Evolutionary conservation across 2,888 invertebrate species (phyloP), one percentile per base, ranked within the genome.

Genomic region (Ophion ellenae): DNA sequence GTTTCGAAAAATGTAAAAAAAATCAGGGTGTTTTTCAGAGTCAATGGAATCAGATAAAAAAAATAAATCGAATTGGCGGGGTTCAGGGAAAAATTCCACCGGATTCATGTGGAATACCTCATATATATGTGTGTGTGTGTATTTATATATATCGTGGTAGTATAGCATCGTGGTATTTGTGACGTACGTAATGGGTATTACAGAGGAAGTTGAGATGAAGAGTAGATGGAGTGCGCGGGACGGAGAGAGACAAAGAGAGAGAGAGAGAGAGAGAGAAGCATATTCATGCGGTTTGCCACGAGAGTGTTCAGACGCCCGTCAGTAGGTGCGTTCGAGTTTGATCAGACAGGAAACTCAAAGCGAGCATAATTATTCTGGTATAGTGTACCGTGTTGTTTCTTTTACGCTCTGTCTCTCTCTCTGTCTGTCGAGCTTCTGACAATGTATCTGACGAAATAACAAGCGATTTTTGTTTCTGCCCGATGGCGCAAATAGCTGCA

Each of bases 301-400:
- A 64, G 79, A 40, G 81, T 80, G 87, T 79, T 84, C 81, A 78
- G 84, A 76, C 79, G 82, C 70, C 66, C 79, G 75, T 64, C 82
- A 79, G 82, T 82, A 82, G 78, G 78, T 85, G 76, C 79, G 85
- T 79, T 82, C 79, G 82, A 82, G 82, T 85, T 82, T 82, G 71
- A 79, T 82, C 85, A 73, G 82, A 79, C 82, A 76, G 74, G 85
- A 82, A 82, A 85, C 75, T 85, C 85, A 76, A 85, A 85, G 82
- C 82, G 76, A 85, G 79, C 82, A 82, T 82, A 85, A 85, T 84
- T 83, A 84, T 80, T 75, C 75, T 53, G 66, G 82, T 79, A 61
- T 53, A 74, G 75, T 40, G 64, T 53, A 45, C 24, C 47, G 61
- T 73, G 20, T 14, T 63, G 17, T 63, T 10, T 28, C 64, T 32